A percentile compares a stretch with the other conserved stretches of the same genome.
Evolutionary conservation across 1,140 invertebrate genomes (phyloP).

Genomic region (Drosophila eugracilis): DNA sequence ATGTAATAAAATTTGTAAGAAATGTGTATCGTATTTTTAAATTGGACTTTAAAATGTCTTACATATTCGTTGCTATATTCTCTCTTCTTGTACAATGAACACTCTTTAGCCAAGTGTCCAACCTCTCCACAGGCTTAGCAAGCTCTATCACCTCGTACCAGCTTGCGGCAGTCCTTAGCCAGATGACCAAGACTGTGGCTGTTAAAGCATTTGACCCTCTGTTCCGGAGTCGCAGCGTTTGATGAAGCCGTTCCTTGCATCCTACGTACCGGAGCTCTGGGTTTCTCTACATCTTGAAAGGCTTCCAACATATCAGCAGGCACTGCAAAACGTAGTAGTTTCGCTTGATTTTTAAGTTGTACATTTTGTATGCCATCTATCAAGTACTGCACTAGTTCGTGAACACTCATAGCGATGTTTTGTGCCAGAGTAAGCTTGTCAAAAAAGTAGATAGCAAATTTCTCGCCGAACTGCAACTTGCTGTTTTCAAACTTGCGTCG

Average conservation of each 20-base stretch:
- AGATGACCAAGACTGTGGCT: neutral
- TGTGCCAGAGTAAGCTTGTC: neutral
- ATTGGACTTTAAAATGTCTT: neutral
- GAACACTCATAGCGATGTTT: neutral
- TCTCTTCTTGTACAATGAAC: conserved; percentile 1
- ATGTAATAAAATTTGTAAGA: neutral
- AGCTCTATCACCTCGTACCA: neutral
- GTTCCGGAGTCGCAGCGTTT: no score
- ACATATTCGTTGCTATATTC: neutral
- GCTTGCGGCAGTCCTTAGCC: conserved; percentile 1
- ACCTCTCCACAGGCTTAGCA: neutral
- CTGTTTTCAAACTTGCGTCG: no score
- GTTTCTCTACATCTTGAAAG: conserved; percentile 3
- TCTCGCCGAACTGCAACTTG: neutral
- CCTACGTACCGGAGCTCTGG: neutral
- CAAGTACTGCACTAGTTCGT: conserved; percentile 3
- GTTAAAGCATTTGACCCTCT: conserved; percentile 2
- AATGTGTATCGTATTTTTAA: neutral
- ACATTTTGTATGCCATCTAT: conserved; percentile 4
- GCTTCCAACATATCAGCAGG: neutral
- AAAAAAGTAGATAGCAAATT: no score
- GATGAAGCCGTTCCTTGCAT: neutral
- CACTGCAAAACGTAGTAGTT: conserved; percentile 1
- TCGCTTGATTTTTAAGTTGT: conserved; percentile 2
- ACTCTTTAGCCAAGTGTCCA: neutral